Conservation (phyloP, 1,140 invertebrate species). For the Cydia pomonella region DNA sequence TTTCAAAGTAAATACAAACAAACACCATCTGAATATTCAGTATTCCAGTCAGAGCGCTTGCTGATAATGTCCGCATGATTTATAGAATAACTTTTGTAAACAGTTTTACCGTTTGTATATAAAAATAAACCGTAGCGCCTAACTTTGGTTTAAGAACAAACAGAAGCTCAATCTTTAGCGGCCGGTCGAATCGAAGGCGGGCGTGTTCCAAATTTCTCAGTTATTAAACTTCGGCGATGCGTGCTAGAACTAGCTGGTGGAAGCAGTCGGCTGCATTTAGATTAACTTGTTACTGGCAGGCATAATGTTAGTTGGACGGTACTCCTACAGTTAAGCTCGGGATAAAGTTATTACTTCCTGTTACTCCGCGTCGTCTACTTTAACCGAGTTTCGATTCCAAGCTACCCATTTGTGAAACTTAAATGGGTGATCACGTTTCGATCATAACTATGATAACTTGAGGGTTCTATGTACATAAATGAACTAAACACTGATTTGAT, state of each 20-base stretch:
- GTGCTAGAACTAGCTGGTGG: slow-evolving; percentile 60
- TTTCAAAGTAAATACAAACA: slow-evolving; percentile 73
- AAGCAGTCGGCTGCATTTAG: slow-evolving; percentile 74
- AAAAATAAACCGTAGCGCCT: slow-evolving; percentile 18
- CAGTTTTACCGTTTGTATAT: slow-evolving; percentile 40
- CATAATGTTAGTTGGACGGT: slow-evolving; percentile 77
- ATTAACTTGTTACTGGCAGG: slow-evolving; percentile 79
- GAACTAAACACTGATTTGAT: slow-evolving; percentile 46
- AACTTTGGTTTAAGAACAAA: slow-evolving; percentile 34
- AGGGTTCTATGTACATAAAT: slow-evolving; percentile 61
- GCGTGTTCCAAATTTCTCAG: slow-evolving; percentile 59
- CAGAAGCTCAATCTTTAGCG: slow-evolving; percentile 42
- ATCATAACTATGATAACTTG: slow-evolving; percentile 64
- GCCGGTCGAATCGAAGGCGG: slow-evolving; percentile 47
- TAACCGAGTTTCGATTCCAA: slow-evolving; percentile 73
- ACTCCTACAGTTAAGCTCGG: slow-evolving; percentile 64
- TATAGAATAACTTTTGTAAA: slow-evolving; percentile 57
- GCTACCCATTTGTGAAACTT: slow-evolving; percentile 68
- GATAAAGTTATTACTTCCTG: slow-evolving; percentile 79
- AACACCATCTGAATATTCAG: slow-evolving; percentile 69
- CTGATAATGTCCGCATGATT: slow-evolving; percentile 70
- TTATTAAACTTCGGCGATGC: slow-evolving; percentile 74
- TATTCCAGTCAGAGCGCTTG: slow-evolving; percentile 53
- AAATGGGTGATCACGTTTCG: slow-evolving; percentile 71
- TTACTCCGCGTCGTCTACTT: slow-evolving; percentile 70